Percentiles rank a stretch among this genome's conserved stretches.
Conservation (phyloP, 2,113 vertebrate genomes). For the Psophia crepitans region DNA sequence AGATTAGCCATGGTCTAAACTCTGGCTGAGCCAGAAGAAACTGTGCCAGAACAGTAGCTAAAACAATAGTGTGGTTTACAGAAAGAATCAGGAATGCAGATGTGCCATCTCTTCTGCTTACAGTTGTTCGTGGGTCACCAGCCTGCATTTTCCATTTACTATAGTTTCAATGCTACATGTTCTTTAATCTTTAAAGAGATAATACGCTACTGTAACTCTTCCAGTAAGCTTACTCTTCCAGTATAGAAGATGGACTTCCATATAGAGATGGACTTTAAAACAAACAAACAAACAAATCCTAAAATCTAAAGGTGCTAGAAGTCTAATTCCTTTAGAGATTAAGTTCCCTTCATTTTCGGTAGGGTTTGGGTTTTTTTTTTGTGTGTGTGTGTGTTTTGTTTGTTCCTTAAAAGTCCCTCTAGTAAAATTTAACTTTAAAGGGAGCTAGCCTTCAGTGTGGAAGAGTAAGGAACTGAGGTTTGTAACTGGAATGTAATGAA, state of each 20-base stretch:
- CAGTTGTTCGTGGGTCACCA: not conserved
- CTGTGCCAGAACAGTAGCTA: constrained; percentile 21
- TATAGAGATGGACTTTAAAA: not conserved
- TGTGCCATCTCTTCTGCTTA: not conserved
- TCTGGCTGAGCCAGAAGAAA: not conserved
- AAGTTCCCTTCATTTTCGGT: too few species aligned
- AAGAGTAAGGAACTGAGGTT: not conserved
- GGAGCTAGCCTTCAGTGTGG: not conserved
- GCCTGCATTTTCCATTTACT: not conserved
- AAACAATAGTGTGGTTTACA: not conserved
- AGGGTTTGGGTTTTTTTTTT: not conserved
- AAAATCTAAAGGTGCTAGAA: not conserved
- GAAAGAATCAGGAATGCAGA: not conserved
- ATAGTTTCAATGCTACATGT: not conserved
- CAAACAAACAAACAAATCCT: not conserved
- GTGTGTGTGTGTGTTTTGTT: too few species aligned
- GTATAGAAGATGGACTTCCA: too few species aligned
- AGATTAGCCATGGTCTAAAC: not conserved
- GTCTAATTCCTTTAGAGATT: not conserved
- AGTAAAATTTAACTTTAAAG: not conserved
- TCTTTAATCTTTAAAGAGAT: not conserved
- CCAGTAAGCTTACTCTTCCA: not conserved
- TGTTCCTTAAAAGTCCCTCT: not conserved
- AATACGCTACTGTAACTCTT: not conserved
- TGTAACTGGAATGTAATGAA: not conserved